Base-by-base conservation (phyloP, 1,140 invertebrate genomes). In the Tribolium castaneum region DNA sequence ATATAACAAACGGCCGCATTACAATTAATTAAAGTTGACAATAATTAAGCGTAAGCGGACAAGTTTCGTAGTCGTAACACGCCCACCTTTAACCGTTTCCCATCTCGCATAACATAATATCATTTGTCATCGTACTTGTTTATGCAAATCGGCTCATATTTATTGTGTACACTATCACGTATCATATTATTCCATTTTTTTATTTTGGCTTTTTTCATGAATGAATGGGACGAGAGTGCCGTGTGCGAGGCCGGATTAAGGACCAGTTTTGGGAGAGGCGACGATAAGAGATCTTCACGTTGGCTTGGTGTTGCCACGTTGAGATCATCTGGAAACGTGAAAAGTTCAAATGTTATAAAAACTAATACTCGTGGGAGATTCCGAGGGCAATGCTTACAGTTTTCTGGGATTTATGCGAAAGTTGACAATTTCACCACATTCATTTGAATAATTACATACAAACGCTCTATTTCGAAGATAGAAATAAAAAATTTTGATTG, bases 331-430 rank as follows among this genome's bases (percentile, higher is more conserved):
- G 56, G 70, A 75, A 81, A 81, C 80, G 80, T 82, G 80, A 75
- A 81, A 81, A 80, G 81, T 81, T 81, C 81, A 80, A 82, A 77
- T 77, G 78, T 78, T 82, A 82, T 81, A 82, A 82, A 81, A 82
- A 82, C 62, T 82, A 80, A 82, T 79, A 82, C 76, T 81, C 81
- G 81, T 82, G 81, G 81, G 80, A 82, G 78, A 76, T 76, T 35
- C 9, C 10, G 59, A 13, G 59, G 59, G 54, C 54, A 25, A 16
- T 16, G 14, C 9, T 59, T 10, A 59, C 54, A 59, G 54, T 59
- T 59, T n/a, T 25, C 1, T 14, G 6, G 51, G 16, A 16, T 16
- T 52, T 52, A 45, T 45, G 39, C 25, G 39, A 45, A 45, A 45
- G 39, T 45, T 45, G 34, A 19, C 16, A 19, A 19, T 19, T 19